These are phyloP conservation scores for Ophion slaviceki DNA, from an alignment of 2,888 invertebrate species.

Conservation along the genomic window DNA sequence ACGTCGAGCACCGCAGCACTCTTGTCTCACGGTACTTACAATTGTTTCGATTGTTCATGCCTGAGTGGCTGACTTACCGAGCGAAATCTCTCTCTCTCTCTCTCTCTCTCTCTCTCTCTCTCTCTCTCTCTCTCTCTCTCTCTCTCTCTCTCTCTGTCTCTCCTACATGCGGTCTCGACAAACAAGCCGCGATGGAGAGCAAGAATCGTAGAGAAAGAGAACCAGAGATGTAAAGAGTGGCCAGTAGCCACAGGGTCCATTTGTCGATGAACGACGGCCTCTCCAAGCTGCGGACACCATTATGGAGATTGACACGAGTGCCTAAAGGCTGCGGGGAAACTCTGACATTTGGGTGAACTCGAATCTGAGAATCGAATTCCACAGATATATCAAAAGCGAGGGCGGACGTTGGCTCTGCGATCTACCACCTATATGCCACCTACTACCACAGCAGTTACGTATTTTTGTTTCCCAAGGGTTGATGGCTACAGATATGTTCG, in stretches of 20 bases:
- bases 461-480: not conserved
- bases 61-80: constrained; percentile 78
- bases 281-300: constrained; percentile 52
- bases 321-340: constrained; percentile 65
- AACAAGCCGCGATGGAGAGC: constrained; percentile 66
- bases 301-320: constrained; percentile 51
- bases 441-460: not conserved
- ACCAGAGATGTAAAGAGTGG: not conserved
- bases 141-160: constrained; percentile 15
- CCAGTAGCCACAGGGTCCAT: constrained; percentile 49
- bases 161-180: constrained; percentile 62
- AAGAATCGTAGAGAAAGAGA: constrained; percentile 17
- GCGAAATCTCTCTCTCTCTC: constrained; percentile 61
- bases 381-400: constrained; percentile 7
- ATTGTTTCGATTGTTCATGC: constrained; percentile 70
- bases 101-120: constrained; percentile 23
- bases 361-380: constrained; percentile 36
- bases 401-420: not conserved
- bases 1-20: constrained; percentile 50
- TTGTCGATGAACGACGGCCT: constrained; percentile 58
- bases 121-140: constrained; percentile 19
- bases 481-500: too few species aligned
- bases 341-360: constrained; percentile 52
- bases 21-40: constrained; percentile 80
- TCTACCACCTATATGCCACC: not conserved